Conservation (phyloP, 2,888 invertebrate genomes). For the Megamerina dolium region DNA sequence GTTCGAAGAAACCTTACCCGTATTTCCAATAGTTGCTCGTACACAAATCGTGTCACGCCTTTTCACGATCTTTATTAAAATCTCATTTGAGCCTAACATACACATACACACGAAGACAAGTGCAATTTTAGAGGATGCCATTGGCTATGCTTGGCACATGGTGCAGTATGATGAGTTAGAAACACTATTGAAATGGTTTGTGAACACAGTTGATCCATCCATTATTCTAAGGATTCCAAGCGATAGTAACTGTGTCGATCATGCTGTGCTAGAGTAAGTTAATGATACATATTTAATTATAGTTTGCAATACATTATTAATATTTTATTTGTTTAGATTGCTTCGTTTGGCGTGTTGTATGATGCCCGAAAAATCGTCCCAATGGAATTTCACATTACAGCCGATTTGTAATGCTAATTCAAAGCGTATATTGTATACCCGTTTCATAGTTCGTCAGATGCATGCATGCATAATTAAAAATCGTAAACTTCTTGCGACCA, state of each 20-base stretch:
- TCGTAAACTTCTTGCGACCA: constrained; percentile 38
- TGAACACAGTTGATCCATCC: constrained; percentile 65
- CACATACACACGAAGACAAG: constrained; percentile 52
- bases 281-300: background rate
- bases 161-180: constrained; percentile 59
- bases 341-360: constrained; percentile 37
- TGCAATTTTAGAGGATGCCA: constrained; percentile 55
- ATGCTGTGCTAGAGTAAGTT: constrained; percentile 56
- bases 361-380: constrained; percentile 29
- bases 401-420: constrained; percentile 32
- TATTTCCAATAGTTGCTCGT: constrained; percentile 47
- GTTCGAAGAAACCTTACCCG: constrained; percentile 49
- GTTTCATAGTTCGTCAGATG: constrained; percentile 40
- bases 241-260: constrained; percentile 54
- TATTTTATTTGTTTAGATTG: constrained; percentile 26
- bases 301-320: background rate
- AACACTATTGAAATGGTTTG: constrained; percentile 66
- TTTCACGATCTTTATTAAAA: constrained; percentile 63
- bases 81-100: constrained; percentile 66
- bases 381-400: constrained; percentile 15
- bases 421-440: constrained; percentile 45
- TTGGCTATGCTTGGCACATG: constrained; percentile 60
- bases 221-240: constrained; percentile 56
- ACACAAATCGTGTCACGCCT: constrained; percentile 58
- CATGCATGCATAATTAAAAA: constrained; percentile 41